A percentile compares a stretch with the other conserved stretches of the same genome.
These are phyloP conservation scores for Montifringilla adamsi DNA, from an alignment of 2,113 vertebrate species.

Conservation along the genomic window DNA sequence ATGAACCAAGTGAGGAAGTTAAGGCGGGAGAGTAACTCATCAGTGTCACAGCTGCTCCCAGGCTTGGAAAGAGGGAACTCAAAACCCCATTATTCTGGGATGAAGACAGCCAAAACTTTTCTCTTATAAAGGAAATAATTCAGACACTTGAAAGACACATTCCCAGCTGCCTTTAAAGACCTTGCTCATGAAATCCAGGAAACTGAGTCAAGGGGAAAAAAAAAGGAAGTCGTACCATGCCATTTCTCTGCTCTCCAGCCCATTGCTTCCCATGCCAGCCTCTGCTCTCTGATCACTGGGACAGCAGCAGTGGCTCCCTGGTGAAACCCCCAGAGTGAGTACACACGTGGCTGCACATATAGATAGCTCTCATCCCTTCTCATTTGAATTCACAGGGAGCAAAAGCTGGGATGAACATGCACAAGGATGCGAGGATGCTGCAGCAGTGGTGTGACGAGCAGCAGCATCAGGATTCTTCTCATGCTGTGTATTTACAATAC, in stretches of 20 bases:
- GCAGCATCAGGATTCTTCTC: background rate
- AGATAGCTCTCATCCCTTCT: background rate
- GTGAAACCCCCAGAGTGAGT: too few species aligned
- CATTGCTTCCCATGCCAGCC: rapidly evolving
- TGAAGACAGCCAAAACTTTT: background rate
- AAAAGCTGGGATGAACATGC: background rate
- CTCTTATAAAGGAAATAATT: background rate
- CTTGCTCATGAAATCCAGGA: background rate
- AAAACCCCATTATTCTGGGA: background rate
- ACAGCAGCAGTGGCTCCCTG: background rate
- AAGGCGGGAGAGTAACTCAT: background rate
- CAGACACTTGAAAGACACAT: background rate
- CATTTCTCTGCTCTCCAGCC: background rate
- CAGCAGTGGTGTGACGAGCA: background rate
- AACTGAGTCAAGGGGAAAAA: background rate
- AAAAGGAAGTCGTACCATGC: background rate
- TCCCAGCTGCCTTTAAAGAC: background rate
- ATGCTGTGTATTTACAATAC: rapidly evolving
- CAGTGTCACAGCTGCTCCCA: background rate
- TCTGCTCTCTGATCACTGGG: background rate
- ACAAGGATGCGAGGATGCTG: background rate
- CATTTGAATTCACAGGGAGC: background rate
- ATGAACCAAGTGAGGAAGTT: background rate
- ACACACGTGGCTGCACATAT: rapidly evolving
- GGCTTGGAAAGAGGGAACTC: background rate